Evolutionary conservation across 2,113 vertebrate genomes (phyloP), one percentile per base, ranked within the genome.

Genomic region (Donacobius atricapilla): DNA sequence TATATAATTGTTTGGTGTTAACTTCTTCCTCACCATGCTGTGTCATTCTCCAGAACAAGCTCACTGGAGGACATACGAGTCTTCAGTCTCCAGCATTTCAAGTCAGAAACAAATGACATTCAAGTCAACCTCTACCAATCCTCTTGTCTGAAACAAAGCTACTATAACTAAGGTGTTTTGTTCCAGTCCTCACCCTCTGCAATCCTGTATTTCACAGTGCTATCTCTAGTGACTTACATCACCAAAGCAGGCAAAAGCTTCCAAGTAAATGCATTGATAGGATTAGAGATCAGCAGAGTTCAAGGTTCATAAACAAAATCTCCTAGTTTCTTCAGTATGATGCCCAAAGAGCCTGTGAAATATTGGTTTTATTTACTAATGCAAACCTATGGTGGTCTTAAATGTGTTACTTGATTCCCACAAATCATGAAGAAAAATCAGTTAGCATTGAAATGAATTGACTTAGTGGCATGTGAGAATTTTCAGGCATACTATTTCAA

Each of bases 21-120:
- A 42, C 24, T 68, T 88, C 71, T 80, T 8, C 19, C 37, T 33
- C 24, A 47, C 12, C 13, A 27, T 61, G 47, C 19, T 33, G 12
- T 37, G 24, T 25, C n/a, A n/a, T 24, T 80, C 39, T 56, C 39
- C 31, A 47, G 22, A 54, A 76, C 13, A 33, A 57, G 3, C 7
- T 65, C 30, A 28, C 4, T 51, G 39, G 31, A 78, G 69, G 19
- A 23, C 16, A 48, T 2, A 0, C 1, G 47, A 33, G 18, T 22
- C 8, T 44, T 48, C 12, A 40, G n/a, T 37, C 12, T 70, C 33
- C 0, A 1, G 12, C 30, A n/a, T 37, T 89, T 56, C 0, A 2
- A 73, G 58, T 6, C 33, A 77, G 18, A 33, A 63, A 47, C 8
- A 65, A 89, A 80, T 18, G 33, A 30, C 33, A 30, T 5, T 18